phyloP scores from a whole-genome alignment of 2,113 vertebrate species.

The Setophaga petechia region DNA sequence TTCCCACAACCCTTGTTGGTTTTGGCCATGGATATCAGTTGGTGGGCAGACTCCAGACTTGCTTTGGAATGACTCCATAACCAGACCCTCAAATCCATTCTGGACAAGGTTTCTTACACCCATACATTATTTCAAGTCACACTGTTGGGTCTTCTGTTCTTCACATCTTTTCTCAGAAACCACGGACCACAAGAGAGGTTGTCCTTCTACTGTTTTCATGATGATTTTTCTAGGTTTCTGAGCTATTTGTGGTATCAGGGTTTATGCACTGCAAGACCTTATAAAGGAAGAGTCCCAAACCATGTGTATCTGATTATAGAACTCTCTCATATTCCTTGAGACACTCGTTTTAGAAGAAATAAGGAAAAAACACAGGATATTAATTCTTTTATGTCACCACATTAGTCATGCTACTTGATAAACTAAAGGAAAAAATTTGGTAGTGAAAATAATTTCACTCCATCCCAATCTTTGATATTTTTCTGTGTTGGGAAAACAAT shows the following conservation, averaged over 20 bases:
- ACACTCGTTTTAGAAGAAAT: neutral
- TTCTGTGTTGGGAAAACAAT: neutral
- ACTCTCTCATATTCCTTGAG: neutral
- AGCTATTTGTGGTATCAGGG: neutral
- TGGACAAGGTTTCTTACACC: neutral
- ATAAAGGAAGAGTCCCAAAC: neutral
- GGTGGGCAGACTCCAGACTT: neutral
- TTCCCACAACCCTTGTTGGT: neutral
- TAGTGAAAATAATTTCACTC: neutral
- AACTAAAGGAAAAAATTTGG: neutral
- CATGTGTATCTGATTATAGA: neutral
- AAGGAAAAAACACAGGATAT: neutral
- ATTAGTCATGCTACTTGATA: neutral
- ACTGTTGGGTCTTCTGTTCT: neutral
- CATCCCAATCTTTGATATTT: neutral
- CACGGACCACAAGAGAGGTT: neutral
- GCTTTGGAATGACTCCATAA: neutral
- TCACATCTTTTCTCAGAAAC: neutral
- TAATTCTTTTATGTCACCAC: neutral
- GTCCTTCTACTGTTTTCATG: neutral
- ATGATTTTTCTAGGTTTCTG: neutral
- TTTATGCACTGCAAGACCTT: neutral
- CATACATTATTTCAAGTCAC: neutral
- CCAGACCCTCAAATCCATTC: neutral
- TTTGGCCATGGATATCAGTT: neutral